These are phyloP conservation scores for Lasaia peninsularis DNA, from an alignment of 1,140 invertebrate genomes.

Conservation along the genomic window DNA sequence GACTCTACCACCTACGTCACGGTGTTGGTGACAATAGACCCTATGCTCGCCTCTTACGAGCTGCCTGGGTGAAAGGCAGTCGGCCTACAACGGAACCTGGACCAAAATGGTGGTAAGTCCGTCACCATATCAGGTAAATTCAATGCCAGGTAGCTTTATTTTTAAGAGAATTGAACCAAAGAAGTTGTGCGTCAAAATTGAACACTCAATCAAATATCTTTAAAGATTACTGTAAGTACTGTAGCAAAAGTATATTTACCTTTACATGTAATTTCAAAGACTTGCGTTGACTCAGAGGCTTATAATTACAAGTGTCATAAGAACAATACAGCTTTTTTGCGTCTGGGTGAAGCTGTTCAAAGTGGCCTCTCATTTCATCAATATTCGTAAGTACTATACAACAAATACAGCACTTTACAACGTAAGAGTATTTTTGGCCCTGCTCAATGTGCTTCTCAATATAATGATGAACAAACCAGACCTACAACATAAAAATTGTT, in stretches of 20 bases:
- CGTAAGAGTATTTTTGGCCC: conserved; percentile 23
- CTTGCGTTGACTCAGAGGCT: conserved; percentile 59
- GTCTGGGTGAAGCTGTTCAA: conserved; percentile 51
- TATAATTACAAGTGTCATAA: conserved; percentile 56
- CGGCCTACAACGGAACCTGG: too few species aligned
- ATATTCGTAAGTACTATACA: conserved; percentile 41
- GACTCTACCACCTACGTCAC: too few species aligned
- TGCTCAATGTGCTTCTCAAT: conserved; percentile 42
- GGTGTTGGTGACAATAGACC: too few species aligned
- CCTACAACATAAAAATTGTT: conserved; percentile 36
- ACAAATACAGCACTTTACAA: conserved; percentile 62
- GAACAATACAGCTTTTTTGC: conserved; percentile 63
- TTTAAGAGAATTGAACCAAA: too few species aligned
- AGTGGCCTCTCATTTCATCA: conserved; percentile 58
- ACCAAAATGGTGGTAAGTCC: too few species aligned
- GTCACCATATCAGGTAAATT: too few species aligned
- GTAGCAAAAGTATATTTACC: conserved; percentile 34
- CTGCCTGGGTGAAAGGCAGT: too few species aligned
- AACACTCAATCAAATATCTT: conserved; percentile 14
- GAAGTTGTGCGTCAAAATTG: too few species aligned
- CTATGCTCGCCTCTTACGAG: too few species aligned
- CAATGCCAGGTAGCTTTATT: too few species aligned
- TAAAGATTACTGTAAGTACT: too few species aligned
- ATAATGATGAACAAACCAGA: conserved; percentile 60
- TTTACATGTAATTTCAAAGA: conserved; percentile 67